Percentiles rank a stretch among this genome's conserved stretches.
phyloP scores from a whole-genome alignment of 2,888 invertebrate genomes.

The Epinotia brunnichana region DNA sequence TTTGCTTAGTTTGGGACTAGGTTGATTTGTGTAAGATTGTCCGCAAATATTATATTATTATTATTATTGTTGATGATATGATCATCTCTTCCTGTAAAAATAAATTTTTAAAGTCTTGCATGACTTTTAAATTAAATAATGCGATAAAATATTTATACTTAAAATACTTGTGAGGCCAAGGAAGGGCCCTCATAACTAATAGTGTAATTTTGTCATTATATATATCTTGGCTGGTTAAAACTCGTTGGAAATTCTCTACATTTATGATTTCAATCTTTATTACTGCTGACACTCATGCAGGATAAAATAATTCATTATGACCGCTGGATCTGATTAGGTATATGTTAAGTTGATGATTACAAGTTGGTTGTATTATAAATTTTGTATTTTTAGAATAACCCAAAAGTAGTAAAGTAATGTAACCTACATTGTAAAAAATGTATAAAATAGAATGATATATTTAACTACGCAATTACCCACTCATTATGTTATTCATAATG shows the following conservation, averaged over 20 bases:
- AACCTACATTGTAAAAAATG: slow-evolving; percentile 44
- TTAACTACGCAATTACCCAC: slow-evolving; percentile 59
- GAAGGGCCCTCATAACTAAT: background rate
- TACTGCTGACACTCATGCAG: slow-evolving; percentile 5
- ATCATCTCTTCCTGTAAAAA: too few relatives aligned
- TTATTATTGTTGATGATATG: too few relatives aligned
- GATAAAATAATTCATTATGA: slow-evolving; percentile 19
- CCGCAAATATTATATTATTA: too few relatives aligned
- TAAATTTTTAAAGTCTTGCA: too few relatives aligned
- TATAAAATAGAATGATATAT: slow-evolving; percentile 66
- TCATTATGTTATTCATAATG: slow-evolving; percentile 64
- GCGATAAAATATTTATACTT: background rate
- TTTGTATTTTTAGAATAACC: background rate
- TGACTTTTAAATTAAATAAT: background rate
- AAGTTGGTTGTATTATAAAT: background rate
- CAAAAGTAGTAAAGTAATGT: background rate
- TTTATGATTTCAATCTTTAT: slow-evolving; percentile 22
- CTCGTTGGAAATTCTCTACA: slow-evolving; percentile 23
- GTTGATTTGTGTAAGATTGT: too few relatives aligned
- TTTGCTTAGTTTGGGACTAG: too few relatives aligned
- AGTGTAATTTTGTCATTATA: slow-evolving; percentile 9
- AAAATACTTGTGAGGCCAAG: background rate
- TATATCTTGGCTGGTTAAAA: slow-evolving; percentile 8
- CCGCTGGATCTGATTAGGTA: slow-evolving; percentile 1
- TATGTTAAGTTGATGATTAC: too few relatives aligned